Conservation (phyloP, 2,888 invertebrate genomes). For the Flabesymbios commensalis region DNA sequence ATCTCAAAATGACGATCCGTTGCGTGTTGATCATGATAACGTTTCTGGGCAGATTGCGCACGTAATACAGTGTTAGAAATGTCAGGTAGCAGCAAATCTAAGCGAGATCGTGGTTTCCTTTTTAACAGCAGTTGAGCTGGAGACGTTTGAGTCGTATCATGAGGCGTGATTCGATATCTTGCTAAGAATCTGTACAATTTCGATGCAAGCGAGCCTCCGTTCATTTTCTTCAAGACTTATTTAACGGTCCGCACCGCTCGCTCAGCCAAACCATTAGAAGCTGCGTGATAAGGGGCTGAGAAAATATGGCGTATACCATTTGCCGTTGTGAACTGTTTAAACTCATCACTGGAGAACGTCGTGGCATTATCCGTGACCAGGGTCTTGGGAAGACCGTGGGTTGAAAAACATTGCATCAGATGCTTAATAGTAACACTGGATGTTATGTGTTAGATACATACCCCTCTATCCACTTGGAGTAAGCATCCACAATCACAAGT, state of each 20-base stretch:
- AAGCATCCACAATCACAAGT: slow-evolving; percentile 32
- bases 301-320: slow-evolving; percentile 31
- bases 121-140: background rate
- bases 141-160: background rate
- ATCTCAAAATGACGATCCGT: too few species aligned
- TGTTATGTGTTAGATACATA: too few species aligned
- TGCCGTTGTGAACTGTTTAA: slow-evolving; percentile 20
- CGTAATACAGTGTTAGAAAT: too few species aligned
- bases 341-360: slow-evolving; percentile 32
- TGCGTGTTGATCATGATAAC: too few species aligned
- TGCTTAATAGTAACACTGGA: slow-evolving; percentile 25
- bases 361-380: slow-evolving; percentile 35
- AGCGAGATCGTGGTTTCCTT: background rate
- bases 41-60: too few species aligned
- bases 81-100: background rate
- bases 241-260: too few species aligned
- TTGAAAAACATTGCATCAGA: slow-evolving; percentile 30
- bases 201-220: too few species aligned
- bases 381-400: slow-evolving; percentile 31
- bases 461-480: slow-evolving; percentile 37
- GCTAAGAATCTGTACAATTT: background rate
- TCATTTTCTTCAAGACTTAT: too few species aligned
- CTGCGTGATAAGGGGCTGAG: too few species aligned
- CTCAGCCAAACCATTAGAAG: too few species aligned
- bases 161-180: slow-evolving; percentile 3